Conservation (phyloP, 2,113 vertebrate genomes). For the Paramisgurnus dabryanus region DNA sequence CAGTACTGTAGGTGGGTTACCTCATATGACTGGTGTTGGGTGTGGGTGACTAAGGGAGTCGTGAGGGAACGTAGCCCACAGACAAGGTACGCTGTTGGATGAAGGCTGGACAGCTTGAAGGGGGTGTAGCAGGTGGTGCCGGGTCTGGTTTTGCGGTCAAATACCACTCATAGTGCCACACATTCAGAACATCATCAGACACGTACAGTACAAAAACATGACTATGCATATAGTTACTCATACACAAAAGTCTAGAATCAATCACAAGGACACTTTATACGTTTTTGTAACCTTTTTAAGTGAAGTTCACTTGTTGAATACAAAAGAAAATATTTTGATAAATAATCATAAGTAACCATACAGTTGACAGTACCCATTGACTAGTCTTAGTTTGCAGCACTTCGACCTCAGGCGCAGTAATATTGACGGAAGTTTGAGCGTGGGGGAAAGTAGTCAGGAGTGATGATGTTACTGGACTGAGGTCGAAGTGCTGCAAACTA, state of each 20-base stretch:
- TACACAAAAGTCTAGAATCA: constrained; percentile 5
- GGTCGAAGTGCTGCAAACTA: too few relatives aligned
- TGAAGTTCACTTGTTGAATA: too few relatives aligned
- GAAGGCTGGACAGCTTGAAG: constrained; percentile 38
- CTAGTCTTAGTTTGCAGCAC: too few relatives aligned
- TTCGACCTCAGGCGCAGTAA: too few relatives aligned
- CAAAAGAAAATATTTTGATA: too few relatives aligned
- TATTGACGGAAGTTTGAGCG: too few relatives aligned
- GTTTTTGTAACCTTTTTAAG: not conserved
- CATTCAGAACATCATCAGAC: constrained; percentile 32
- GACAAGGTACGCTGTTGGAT: constrained; percentile 19
- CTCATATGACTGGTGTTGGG: constrained; percentile 32
- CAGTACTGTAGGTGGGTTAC: constrained; percentile 45
- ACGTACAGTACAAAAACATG: constrained; percentile 26
- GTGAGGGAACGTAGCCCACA: constrained; percentile 46
- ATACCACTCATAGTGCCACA: constrained; percentile 19
- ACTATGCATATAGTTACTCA: not conserved
- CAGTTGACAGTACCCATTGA: too few relatives aligned
- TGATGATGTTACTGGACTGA: too few relatives aligned
- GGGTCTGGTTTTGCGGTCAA: constrained; percentile 6
- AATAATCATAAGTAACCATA: too few relatives aligned
- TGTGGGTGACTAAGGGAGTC: constrained; percentile 52
- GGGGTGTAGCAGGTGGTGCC: constrained; percentile 49
- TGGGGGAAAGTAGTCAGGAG: too few relatives aligned
- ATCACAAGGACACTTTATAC: not conserved